A percentile compares a stretch with the other conserved stretches of the same genome.
These are phyloP conservation scores for Carabus problematicus DNA, from an alignment of 2,888 invertebrate genomes.

Conservation along the genomic window DNA sequence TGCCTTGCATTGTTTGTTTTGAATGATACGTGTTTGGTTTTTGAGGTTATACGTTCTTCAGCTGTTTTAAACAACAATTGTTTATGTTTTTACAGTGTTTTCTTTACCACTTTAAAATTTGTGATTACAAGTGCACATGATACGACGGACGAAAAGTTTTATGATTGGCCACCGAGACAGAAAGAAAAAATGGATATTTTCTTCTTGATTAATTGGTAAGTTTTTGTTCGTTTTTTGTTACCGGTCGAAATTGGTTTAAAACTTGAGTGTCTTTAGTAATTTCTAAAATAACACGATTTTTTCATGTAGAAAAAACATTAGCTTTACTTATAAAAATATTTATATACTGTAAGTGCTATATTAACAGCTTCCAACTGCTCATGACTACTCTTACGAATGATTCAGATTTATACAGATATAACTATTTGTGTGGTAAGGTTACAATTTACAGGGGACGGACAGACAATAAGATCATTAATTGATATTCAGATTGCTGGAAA, in stretches of 20 bases:
- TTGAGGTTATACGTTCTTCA: conserved; percentile 36
- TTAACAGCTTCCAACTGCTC: too few relatives aligned
- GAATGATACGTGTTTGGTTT: conserved; percentile 30
- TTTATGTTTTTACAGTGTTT: conserved; percentile 8
- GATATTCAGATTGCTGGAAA: neutral
- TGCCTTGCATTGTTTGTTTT: conserved; percentile 35
- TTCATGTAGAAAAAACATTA: too few relatives aligned
- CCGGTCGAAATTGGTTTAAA: neutral
- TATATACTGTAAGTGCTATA: too few relatives aligned
- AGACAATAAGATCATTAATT: too few relatives aligned
- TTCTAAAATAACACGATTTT: too few relatives aligned
- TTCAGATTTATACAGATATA: too few relatives aligned
- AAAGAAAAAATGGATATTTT: conserved; percentile 25
- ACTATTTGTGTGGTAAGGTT: too few relatives aligned
- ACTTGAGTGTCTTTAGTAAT: too few relatives aligned
- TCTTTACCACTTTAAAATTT: conserved; percentile 13
- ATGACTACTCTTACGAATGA: too few relatives aligned
- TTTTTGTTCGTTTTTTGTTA: conserved; percentile 19
- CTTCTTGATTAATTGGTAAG: conserved; percentile 19
- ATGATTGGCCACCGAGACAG: conserved; percentile 5
- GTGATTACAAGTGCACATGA: conserved; percentile 14
- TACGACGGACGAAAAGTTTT: conserved; percentile 2
- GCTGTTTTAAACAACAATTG: conserved; percentile 32
- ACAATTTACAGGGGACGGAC: too few relatives aligned
- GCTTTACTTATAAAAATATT: too few relatives aligned